Evolutionary conservation across 1,140 invertebrate genomes (phyloP), one percentile per base, ranked within the genome.

Genomic region (Metopolophium dirhodum): DNA sequence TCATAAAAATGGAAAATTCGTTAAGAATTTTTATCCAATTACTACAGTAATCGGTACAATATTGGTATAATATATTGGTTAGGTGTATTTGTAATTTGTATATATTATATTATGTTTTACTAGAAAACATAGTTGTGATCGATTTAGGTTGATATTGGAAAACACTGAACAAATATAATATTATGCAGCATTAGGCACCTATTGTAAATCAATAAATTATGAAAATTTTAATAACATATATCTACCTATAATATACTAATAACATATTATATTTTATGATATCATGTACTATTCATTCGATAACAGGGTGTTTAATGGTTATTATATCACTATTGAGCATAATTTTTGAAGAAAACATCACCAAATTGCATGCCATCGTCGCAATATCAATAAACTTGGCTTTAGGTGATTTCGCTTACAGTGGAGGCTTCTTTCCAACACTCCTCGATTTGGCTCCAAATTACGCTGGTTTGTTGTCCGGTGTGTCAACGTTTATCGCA

Each of bases 371-470:
- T n/a, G 18, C 41, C 7, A 20, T 93, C 11, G 91, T 9, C n/a
- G 91, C 82, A 7, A 86, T 93, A 37, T 45, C 91, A n/a, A 35
- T 22, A 8, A 93, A 51, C 7, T 45, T 93, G 49, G 22, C 49
- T 51, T 14, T 93, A 22, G 91, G 91, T 9, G 91, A 93, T 93
- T 85, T 93, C 23, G 91, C 82, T 26, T 93, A 93, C 26, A 85
- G 45, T 4, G 91, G 91, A 26, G 91, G 91, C 8, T 93, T 93
- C 26, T 93, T 85, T 85, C 91, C 91, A 0, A 93, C 91, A 9
- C 51, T 93, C n/a, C 82, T 93, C 0, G 77, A 93, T 41, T 22
- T 93, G 3, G 91, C 91, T 9, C 91, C 91, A 14, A 93, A 93
- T n/a, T 93, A 93, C 37, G 35, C 49, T 7, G 91, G 91, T 30